Base-by-base conservation (phyloP, 2,797 vertebrate genomes). In the Mionectes olivaceus region DNA sequence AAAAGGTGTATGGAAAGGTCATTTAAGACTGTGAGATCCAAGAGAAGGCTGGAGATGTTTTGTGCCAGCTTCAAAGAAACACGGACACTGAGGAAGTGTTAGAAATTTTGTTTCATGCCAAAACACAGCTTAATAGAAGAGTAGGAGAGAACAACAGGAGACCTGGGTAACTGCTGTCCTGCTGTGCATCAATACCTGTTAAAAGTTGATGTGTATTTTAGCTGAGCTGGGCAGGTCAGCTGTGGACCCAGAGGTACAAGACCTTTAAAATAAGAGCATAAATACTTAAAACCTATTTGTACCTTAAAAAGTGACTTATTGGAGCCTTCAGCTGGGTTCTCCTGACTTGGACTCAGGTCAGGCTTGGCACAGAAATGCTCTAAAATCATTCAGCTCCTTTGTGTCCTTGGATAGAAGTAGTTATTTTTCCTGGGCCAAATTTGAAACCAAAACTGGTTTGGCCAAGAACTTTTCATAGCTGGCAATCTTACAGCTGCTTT, bases 331-430 rank as follows among this genome's bases (percentile, higher is more conserved):
- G 13, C 35, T 84, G 76, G 10, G n/a, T 68, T 91, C 68, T 89
- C 9, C 56, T 92, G 56, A 9, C 44, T 94, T 93, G 89, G 82
- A 83, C 49, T 77, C 27, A 3, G 60, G 41, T 92, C 64, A 77
- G 64, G 37, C 53, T 92, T 92, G 75, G 87, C 91, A 87, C 0
- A 1, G 68, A 52, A 89, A 44, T 5, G 13, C 71, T 88, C 69
- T 89, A 84, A 84, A 95, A 77, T 87, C 5, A 80, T 68, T 87
- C 41, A 59, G 30, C 60, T 85, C 64, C 79, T 91, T 80, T 59
- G 22, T 68, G 82, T 80, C 89, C 83, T 92, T 90, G 77, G 92
- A 75, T 27, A 83, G 69, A 80, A 86, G 30, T 9, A 68, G 55
- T 61, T 50, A 25, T 73, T 88, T 64, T 92, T 89, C 24, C 46